These are phyloP conservation scores for Solenopsis invicta DNA, from an alignment of 1,140 invertebrate species.

Conservation along the genomic window DNA sequence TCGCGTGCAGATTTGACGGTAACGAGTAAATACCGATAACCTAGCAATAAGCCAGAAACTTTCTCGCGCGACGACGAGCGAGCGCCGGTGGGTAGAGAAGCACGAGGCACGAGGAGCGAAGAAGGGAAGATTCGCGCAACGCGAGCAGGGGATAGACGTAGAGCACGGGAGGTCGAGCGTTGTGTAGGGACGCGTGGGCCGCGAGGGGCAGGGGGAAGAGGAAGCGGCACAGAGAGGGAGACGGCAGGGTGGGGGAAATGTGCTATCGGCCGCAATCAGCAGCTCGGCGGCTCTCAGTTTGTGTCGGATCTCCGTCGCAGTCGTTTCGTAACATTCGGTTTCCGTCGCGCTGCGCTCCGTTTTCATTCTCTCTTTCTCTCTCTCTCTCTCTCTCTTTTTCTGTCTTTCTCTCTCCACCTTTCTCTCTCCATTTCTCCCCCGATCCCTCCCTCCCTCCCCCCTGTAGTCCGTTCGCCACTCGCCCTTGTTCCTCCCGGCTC, in stretches of 20 bases:
- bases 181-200: not conserved
- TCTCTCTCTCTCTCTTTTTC: conserved; percentile 62
- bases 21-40: conserved; percentile 75
- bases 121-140: conserved; percentile 32
- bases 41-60: conserved; percentile 70
- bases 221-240: not conserved
- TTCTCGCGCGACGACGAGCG: conserved; percentile 60
- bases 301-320: conserved; percentile 81
- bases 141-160: conserved; percentile 21
- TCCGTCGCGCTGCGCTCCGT: conserved; percentile 70
- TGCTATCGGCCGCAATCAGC: conserved; percentile 77
- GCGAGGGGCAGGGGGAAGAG: not conserved
- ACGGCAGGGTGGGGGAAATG: conserved; percentile 40
- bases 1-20: conserved; percentile 67
- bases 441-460: conserved; percentile 5
- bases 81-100: not conserved
- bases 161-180: conserved; percentile 34
- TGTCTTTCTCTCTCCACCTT: conserved; percentile 10
- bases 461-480: not conserved
- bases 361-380: conserved; percentile 70
- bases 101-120: not conserved
- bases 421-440: conserved; percentile 56
- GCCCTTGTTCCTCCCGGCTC: not conserved
- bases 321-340: conserved; percentile 66
- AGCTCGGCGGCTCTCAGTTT: conserved; percentile 80